Conservation (phyloP, 2,888 invertebrate species). For the Callyntrura sp. region DNA sequence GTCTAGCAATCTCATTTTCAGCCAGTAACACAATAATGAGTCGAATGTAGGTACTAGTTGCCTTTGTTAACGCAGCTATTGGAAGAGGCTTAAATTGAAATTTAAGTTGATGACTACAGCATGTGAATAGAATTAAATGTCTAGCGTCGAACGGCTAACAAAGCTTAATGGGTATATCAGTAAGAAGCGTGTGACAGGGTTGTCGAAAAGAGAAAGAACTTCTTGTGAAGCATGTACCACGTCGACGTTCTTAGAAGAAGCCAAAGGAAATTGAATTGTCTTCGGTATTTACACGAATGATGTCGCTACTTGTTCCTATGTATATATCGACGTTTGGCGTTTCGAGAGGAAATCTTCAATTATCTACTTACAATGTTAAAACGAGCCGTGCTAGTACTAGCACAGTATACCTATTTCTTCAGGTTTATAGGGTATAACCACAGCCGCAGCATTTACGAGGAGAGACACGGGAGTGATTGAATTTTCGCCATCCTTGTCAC, state of each 20-base stretch:
- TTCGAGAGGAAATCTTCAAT: too few species aligned
- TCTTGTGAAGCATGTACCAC: background rate
- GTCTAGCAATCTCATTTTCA: too few species aligned
- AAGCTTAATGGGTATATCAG: too few species aligned
- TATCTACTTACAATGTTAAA: too few species aligned
- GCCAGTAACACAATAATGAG: too few species aligned
- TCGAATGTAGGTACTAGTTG: too few species aligned
- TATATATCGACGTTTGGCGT: background rate
- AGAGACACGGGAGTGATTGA: slow-evolving; percentile 26
- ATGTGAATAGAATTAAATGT: too few species aligned
- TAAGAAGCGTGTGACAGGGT: background rate
- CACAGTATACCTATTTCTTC: background rate
- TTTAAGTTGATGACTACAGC: too few species aligned
- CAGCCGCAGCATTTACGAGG: background rate
- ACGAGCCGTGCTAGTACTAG: too few species aligned
- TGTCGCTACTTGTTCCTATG: background rate
- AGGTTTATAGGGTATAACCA: background rate
- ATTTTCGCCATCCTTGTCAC: slow-evolving; percentile 28
- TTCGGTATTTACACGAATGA: background rate
- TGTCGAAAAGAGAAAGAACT: background rate
- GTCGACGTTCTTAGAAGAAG: background rate
- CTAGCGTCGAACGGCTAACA: too few species aligned
- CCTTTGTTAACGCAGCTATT: too few species aligned
- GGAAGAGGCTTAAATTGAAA: too few species aligned
- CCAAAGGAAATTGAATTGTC: slow-evolving; percentile 63